Evolutionary conservation across 2,888 invertebrate genomes (phyloP).

Genomic region (Boloria selene): DNA sequence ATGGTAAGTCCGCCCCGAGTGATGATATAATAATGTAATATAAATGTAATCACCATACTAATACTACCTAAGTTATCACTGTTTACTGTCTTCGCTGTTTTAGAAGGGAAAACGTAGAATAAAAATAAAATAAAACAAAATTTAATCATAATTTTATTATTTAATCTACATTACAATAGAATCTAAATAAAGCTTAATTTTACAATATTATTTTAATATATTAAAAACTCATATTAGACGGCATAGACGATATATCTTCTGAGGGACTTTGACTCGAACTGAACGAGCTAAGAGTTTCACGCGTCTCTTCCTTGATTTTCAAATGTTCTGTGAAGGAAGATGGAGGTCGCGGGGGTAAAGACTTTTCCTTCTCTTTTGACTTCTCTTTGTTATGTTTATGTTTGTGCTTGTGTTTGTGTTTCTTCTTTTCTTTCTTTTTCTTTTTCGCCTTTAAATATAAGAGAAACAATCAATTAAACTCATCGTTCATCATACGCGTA

Average conservation of each 20-base stretch:
- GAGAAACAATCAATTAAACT: background rate
- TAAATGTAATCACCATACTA: too few relatives aligned
- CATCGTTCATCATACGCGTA: background rate
- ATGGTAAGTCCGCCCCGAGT: too few relatives aligned
- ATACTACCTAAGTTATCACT: too few relatives aligned
- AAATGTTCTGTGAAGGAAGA: conserved; percentile 75
- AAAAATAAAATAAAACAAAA: background rate
- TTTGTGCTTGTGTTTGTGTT: conserved; percentile 95
- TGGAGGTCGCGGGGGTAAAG: conserved; percentile 57
- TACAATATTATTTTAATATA: conserved; percentile 4
- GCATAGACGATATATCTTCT: conserved; percentile 71
- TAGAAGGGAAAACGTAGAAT: too few relatives aligned
- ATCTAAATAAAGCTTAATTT: conserved; percentile 1
- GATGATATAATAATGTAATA: too few relatives aligned
- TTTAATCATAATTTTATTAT: conserved; percentile 1
- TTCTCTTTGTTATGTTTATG: conserved; percentile 88
- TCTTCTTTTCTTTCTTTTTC: conserved; percentile 90
- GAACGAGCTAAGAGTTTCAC: conserved; percentile 88
- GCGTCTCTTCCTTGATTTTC: conserved; percentile 87
- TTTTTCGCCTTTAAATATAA: conserved; percentile 82
- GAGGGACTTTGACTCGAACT: conserved; percentile 90
- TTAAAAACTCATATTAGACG: conserved; percentile 71
- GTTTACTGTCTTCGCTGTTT: too few relatives aligned
- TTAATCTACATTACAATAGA: background rate
- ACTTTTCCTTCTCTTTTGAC: conserved; percentile 67